These are phyloP conservation scores for Steromphala cineraria DNA, from an alignment of 2,888 invertebrate genomes.

Conservation along the genomic window DNA sequence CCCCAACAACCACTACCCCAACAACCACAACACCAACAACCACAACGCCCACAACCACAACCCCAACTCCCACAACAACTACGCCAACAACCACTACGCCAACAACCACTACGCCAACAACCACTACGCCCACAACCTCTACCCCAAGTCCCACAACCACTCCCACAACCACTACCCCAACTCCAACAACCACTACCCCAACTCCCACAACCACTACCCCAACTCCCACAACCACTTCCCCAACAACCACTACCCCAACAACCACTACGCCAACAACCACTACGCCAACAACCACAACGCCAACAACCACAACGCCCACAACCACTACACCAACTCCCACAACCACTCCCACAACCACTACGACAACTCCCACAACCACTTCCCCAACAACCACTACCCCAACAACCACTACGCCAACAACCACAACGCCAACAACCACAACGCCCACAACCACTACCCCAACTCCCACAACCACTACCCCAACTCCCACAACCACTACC, in stretches of 20 bases:
- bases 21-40: neutral
- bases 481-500: neutral
- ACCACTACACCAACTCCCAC: neutral
- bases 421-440: neutral
- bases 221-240: neutral
- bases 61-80: neutral
- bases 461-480: neutral
- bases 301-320: no score
- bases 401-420: no score
- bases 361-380: neutral
- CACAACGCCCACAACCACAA: neutral
- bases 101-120: neutral
- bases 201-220: neutral
- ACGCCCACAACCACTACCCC: neutral
- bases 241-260: neutral
- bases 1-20: neutral
- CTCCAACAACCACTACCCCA: neutral
- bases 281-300: neutral
- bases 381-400: neutral
- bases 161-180: neutral
- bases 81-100: no score
- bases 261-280: neutral
- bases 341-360: neutral
- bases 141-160: no score
- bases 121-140: neutral